Base-by-base conservation (phyloP, 1,140 invertebrate genomes). In the Aphaenogaster floridana region DNA sequence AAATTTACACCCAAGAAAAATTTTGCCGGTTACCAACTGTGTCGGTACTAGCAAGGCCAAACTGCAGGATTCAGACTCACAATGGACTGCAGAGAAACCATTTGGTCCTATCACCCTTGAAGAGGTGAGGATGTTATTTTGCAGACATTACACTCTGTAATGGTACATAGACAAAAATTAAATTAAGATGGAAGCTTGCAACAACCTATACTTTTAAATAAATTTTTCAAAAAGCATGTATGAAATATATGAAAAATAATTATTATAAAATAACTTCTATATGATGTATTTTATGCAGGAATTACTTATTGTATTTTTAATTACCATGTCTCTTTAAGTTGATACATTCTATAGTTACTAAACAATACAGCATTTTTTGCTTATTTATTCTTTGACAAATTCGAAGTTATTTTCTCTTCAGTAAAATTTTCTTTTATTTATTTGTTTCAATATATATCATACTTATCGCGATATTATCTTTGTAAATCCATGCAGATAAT, bases 51-150 rank as follows among this genome's bases (percentile, higher is more conserved):
- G 39, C 45, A 91, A 88, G 54, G 89, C 77, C 4, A 68, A 45
- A 11, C 36, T 74, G 64, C 88, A 87, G 61, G 57, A 91, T 7
- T 39, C 57, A 48, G n/a, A 85, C 1, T n/a, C n/a, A 15, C 71
- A 91, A 66, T 71, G 66, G 78, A 61, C 76, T 8, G 3, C 74
- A 54, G 68, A 64, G 0, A 84, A 87, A 57, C 64, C 80, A 13
- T 90, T 91, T 72, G 93, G 93, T 9, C 93, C 94, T 3, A 89
- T 93, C 13, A 94, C 94, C 42, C 80, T 92, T 72, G 91, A 95
- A 93, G 93, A 95, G 93, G 94, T 95, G 89, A 94, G 90, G 86
- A 92, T 93, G 90, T 85, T 93, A n/a, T 72, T 91, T 45, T 88
- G 88, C 39, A 92, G 91, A 69, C 84, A 91, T 86, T 89, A 89